phyloP scores from a whole-genome alignment of 2,797 vertebrate genomes.

The Fringilla coelebs region DNA sequence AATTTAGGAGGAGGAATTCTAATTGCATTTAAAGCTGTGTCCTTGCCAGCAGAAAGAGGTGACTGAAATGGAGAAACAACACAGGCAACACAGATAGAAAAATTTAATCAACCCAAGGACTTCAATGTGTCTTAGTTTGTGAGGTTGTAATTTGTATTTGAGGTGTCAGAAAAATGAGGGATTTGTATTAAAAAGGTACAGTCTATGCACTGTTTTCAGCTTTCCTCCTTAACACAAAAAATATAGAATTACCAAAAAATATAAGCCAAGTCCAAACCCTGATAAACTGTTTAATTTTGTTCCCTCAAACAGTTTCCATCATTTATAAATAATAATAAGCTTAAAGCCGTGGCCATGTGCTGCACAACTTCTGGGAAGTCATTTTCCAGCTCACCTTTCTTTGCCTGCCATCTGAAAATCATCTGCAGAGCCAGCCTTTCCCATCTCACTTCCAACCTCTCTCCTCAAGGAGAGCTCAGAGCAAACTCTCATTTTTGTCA shows the following conservation, averaged over 20 bases:
- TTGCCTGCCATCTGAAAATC: neutral
- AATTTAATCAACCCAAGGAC: neutral
- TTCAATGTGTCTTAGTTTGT: neutral
- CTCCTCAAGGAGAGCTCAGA: neutral
- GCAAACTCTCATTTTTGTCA: conserved; percentile 21
- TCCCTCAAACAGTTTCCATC: neutral
- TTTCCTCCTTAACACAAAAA: neutral
- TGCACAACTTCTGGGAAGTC: neutral
- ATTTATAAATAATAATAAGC: neutral
- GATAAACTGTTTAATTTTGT: neutral
- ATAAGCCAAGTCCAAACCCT: neutral
- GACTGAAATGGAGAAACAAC: neutral
- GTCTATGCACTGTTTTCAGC: neutral
- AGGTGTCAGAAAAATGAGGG: neutral
- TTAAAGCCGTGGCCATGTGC: neutral
- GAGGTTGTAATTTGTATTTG: neutral
- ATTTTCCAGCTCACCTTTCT: neutral
- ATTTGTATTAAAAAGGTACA: neutral
- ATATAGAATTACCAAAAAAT: neutral
- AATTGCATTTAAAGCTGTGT: neutral
- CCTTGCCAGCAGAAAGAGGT: neutral
- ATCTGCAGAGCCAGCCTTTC: neutral
- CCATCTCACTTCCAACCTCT: neutral
- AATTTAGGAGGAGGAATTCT: neutral
- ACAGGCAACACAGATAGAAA: neutral